These are phyloP conservation scores for Trichomalopsis sarcophagae DNA, from an alignment of 1,140 invertebrate genomes.

Conservation along the genomic window DNA sequence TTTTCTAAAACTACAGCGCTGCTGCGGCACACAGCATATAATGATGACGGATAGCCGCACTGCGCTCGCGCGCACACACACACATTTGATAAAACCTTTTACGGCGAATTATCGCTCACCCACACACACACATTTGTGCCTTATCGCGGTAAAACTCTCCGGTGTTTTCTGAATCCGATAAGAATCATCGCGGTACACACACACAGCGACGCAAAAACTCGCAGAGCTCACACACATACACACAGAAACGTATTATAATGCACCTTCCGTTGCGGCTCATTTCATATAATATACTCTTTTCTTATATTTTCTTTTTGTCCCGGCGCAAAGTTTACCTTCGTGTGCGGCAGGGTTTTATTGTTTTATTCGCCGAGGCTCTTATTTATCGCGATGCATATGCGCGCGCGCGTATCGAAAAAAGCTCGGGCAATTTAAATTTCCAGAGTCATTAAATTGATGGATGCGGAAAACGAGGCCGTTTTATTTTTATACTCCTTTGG, in stretches of 20 bases:
- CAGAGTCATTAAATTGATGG: too few species aligned
- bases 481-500: too few species aligned
- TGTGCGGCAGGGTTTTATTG: neutral
- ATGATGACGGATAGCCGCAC: neutral
- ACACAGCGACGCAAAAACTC: neutral
- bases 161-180: neutral
- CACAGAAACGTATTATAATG: neutral
- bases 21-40: neutral
- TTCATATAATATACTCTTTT: neutral
- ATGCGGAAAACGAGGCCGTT: too few species aligned
- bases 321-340: neutral
- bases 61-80: neutral
- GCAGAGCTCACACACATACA: neutral
- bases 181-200: neutral
- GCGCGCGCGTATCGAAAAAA: too few species aligned
- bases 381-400: neutral
- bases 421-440: too few species aligned
- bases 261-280: neutral
- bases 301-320: too few species aligned
- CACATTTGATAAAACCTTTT: neutral
- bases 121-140: neutral
- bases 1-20: neutral
- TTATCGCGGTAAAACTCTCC: slow-evolving; percentile 3
- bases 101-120: neutral
- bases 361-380: neutral